These are phyloP conservation scores for Papilio gigon DNA, from an alignment of 2,888 invertebrate species.

Conservation along the genomic window DNA sequence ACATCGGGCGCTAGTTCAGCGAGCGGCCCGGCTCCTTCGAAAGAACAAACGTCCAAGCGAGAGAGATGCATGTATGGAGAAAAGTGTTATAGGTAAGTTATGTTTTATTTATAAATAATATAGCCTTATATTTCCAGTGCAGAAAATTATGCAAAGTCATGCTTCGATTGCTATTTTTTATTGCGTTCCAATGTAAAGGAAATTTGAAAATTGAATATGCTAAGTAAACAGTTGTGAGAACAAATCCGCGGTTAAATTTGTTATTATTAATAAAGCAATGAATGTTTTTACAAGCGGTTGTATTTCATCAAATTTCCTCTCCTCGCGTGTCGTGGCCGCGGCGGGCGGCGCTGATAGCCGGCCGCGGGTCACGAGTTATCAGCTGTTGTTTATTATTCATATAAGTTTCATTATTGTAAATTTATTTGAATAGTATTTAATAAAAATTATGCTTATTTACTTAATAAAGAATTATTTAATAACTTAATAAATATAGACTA, in stretches of 20 bases:
- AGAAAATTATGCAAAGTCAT: no score
- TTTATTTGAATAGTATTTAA: no score
- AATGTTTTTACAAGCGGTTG: background rate
- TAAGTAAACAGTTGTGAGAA: no score
- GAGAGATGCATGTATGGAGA: slow-evolving; percentile 85
- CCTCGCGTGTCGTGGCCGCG: background rate
- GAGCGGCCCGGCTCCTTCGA: slow-evolving; percentile 23
- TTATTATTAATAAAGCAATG: background rate
- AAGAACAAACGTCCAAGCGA: slow-evolving; percentile 49
- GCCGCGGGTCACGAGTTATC: background rate
- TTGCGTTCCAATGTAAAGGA: no score
- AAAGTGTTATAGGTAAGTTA: slow-evolving; percentile 83
- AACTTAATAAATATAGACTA: no score
- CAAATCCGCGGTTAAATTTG: background rate
- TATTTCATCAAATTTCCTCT: slow-evolving; percentile 7
- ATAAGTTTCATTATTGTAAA: background rate
- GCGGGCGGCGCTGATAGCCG: background rate
- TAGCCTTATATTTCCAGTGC: background rate
- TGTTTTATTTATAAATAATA: background rate
- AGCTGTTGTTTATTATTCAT: background rate
- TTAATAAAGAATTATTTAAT: no score
- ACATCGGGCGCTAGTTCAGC: slow-evolving; percentile 24
- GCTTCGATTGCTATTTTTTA: no score
- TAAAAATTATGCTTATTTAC: no score
- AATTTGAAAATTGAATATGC: no score